Evolutionary conservation across 2,113 vertebrate genomes (phyloP).

Genomic region (Malurus cyaneus): DNA sequence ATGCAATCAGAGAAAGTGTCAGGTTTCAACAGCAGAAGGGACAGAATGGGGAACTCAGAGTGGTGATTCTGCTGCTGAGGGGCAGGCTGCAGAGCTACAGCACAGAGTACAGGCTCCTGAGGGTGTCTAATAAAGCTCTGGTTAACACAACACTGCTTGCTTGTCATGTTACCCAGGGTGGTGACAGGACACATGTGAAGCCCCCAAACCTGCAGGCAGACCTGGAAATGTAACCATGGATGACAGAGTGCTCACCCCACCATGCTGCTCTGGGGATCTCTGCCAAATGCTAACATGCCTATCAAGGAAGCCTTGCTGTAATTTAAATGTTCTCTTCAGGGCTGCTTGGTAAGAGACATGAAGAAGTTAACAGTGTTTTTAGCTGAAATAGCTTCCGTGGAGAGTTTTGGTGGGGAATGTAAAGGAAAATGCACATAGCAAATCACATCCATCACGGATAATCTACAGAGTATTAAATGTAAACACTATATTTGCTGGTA

Average conservation of each 20-base stretch:
- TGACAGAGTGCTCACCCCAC: neutral
- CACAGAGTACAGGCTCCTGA: neutral
- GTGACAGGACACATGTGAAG: neutral
- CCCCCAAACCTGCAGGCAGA: neutral
- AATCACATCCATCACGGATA: neutral
- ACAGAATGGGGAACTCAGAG: neutral
- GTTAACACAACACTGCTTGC: neutral
- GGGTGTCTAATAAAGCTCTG: neutral
- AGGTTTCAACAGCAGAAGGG: neutral
- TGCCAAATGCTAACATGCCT: neutral
- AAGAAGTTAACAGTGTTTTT: neutral
- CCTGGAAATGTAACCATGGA: neutral
- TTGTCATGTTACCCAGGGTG: neutral
- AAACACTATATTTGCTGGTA: neutral
- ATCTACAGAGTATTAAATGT: neutral
- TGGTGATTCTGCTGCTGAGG: neutral
- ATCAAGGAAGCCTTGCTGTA: neutral
- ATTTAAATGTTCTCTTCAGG: neutral
- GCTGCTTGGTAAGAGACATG: neutral
- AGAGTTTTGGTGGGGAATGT: neutral
- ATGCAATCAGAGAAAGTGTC: neutral
- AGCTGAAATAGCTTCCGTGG: neutral
- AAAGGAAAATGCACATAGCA: neutral
- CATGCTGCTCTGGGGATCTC: neutral
- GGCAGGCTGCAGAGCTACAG: neutral